phyloP scores from a whole-genome alignment of 92 coral and sea anemone species.

The Desmophyllum pertusum region DNA sequence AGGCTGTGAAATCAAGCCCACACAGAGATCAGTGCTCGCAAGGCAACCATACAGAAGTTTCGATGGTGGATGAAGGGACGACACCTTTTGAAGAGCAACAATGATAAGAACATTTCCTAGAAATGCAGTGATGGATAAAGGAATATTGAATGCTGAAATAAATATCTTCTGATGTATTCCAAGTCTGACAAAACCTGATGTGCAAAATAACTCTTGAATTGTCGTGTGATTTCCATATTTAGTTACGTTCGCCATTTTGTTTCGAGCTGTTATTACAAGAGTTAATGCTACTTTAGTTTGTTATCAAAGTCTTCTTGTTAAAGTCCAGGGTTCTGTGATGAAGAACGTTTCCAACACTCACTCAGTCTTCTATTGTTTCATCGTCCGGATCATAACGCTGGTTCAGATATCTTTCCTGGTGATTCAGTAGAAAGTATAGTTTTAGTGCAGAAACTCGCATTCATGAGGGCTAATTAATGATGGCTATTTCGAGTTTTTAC shows the following conservation, averaged over 20 bases:
- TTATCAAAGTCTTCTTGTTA: too few species aligned
- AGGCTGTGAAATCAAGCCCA: conserved; percentile 2
- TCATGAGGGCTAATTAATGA: background rate
- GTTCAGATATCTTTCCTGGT: background rate
- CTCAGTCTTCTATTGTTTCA: background rate
- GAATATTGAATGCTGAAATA: background rate
- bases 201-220: background rate
- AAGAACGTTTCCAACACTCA: background rate
- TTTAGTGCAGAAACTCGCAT: background rate
- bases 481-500: background rate
- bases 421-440: background rate
- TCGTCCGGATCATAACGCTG: background rate
- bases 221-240: too few species aligned
- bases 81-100: background rate
- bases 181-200: background rate
- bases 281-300: background rate
- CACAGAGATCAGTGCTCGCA: background rate
- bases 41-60: conserved; percentile 9
- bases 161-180: background rate
- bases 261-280: too few species aligned
- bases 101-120: conserved; percentile 1
- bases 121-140: background rate
- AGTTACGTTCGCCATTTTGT: too few species aligned
- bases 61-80: background rate
- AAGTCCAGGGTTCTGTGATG: background rate